Evolutionary conservation across 2,797 vertebrate genomes (phyloP).

Genomic region (Ceyx erithaca): DNA sequence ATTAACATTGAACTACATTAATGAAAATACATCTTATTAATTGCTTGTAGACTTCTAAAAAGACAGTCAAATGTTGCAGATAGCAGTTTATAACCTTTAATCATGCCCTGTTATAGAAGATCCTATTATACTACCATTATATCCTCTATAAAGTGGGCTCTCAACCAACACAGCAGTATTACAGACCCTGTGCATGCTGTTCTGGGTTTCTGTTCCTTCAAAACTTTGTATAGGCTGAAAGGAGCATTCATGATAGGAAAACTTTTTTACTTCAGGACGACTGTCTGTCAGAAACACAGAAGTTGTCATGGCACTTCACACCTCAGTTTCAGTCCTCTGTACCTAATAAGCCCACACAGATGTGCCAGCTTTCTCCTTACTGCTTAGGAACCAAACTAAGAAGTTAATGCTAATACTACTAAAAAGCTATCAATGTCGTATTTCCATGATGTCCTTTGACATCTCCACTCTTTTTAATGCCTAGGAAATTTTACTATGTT

Average conservation of each 20-base stretch:
- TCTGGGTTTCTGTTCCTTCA: background rate
- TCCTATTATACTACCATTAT: background rate
- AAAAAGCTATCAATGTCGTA: background rate
- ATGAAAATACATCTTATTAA: conserved; percentile 46
- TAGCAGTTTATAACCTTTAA: conserved; percentile 23
- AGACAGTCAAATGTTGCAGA: conserved; percentile 14
- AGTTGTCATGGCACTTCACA: background rate
- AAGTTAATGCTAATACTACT: background rate
- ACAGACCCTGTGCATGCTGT: background rate
- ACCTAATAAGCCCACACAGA: background rate
- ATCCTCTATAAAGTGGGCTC: background rate
- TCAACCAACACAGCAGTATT: background rate
- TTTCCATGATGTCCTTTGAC: background rate
- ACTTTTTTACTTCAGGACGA: background rate
- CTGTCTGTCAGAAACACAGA: background rate
- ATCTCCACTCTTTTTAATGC: background rate
- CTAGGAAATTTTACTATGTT: background rate
- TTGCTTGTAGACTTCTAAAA: conserved; percentile 27
- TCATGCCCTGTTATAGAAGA: background rate
- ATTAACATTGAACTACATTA: background rate
- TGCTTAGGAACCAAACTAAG: background rate
- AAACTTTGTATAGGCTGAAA: background rate
- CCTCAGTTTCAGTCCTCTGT: background rate
- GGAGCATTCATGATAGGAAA: background rate
- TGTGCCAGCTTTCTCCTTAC: background rate